These are phyloP conservation scores for Hipposideros armiger DNA, from an alignment of 2,113 vertebrate genomes.

Conservation along the genomic window DNA sequence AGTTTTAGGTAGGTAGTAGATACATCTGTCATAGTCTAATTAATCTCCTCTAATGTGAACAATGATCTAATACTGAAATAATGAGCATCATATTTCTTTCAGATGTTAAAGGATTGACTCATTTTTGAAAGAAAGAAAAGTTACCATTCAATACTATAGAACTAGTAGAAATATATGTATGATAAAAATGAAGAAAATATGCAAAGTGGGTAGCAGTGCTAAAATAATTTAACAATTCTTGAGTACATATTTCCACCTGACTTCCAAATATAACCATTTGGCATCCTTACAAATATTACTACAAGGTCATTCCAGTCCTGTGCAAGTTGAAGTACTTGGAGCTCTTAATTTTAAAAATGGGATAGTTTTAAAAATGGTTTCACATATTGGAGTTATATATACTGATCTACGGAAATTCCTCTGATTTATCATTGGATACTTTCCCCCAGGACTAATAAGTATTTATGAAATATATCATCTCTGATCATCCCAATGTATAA, in stretches of 20 bases:
- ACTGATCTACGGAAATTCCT: not conserved
- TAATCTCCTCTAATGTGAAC: not conserved
- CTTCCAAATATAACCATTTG: conserved; percentile 42
- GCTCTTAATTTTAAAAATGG: not conserved
- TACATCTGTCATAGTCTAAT: not conserved
- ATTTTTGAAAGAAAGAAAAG: conserved; percentile 8
- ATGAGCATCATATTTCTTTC: conserved; percentile 27
- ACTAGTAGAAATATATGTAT: not conserved
- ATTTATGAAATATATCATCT: not conserved
- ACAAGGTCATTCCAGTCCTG: conserved; percentile 7
- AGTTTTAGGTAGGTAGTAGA: not conserved
- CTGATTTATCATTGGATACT: not conserved
- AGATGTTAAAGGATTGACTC: conserved; percentile 4
- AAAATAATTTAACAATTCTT: conserved; percentile 38
- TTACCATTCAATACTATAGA: not conserved
- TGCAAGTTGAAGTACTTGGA: not conserved
- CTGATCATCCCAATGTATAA: not conserved
- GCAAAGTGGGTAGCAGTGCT: conserved; percentile 42
- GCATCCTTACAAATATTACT: conserved; percentile 35
- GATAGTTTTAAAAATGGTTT: conserved; percentile 21
- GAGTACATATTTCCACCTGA: not conserved
- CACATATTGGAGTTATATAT: not conserved
- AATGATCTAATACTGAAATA: not conserved
- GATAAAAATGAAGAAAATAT: conserved; percentile 12
- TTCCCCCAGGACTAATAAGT: not conserved